These are phyloP conservation scores for Betta splendens DNA, from an alignment of 2,797 vertebrate species.

Conservation along the genomic window DNA sequence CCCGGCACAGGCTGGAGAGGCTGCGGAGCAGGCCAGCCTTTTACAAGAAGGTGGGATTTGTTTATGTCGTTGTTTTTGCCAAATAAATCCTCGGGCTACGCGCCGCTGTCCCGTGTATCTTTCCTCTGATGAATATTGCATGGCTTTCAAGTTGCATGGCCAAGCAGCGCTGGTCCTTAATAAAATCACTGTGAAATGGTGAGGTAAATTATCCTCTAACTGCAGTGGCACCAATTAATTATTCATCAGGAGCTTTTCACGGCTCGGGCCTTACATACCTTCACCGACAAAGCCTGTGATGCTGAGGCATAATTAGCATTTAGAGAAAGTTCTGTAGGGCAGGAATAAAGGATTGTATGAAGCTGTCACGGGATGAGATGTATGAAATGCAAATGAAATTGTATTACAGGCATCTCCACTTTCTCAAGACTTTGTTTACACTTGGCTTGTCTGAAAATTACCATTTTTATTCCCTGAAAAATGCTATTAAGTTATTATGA, in stretches of 20 bases:
- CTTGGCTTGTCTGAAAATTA: constrained; percentile 38
- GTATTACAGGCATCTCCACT: constrained; percentile 43
- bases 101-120: constrained; percentile 58
- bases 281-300: constrained; percentile 67
- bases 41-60: constrained; percentile 70
- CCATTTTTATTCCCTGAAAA: constrained; percentile 54
- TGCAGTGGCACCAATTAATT: constrained; percentile 75
- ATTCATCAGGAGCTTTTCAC: constrained; percentile 77
- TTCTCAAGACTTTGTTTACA: constrained; percentile 47
- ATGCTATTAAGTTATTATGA: constrained; percentile 34
- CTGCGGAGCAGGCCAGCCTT: constrained; percentile 56
- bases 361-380: constrained; percentile 68
- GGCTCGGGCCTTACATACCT: constrained; percentile 63
- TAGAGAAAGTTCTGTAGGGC: constrained; percentile 54
- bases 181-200: constrained; percentile 74
- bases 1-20: constrained; percentile 33
- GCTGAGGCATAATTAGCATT: constrained; percentile 67
- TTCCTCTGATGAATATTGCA: constrained; percentile 77
- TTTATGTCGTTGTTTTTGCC: constrained; percentile 60
- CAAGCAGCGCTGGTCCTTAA: constrained; percentile 66
- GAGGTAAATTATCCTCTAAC: constrained; percentile 77
- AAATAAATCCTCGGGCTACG: constrained; percentile 68
- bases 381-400: constrained; percentile 75
- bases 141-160: constrained; percentile 68
- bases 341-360: constrained; percentile 61